These are phyloP conservation scores for Fringilla coelebs DNA, from an alignment of 2,797 vertebrate species.

Conservation along the genomic window DNA sequence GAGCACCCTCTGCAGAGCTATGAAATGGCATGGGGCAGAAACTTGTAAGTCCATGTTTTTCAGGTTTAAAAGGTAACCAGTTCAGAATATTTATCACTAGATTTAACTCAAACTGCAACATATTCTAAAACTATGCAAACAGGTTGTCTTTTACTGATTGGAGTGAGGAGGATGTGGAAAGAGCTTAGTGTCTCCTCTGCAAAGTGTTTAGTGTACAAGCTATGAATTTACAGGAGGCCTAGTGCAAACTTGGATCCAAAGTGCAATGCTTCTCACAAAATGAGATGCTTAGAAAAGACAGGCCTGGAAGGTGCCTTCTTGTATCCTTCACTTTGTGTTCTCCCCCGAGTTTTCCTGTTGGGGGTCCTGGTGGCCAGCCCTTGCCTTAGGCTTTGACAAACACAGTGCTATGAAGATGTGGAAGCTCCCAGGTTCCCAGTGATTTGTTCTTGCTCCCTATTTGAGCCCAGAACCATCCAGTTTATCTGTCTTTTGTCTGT, in stretches of 20 bases:
- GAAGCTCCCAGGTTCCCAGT: neutral
- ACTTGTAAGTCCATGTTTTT: neutral
- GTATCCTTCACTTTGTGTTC: neutral
- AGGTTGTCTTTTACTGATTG: neutral
- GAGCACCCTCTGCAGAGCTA: neutral
- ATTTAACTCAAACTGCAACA: neutral
- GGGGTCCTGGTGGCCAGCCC: neutral
- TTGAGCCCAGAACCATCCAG: neutral
- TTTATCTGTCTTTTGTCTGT: neutral
- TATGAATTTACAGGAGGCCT: neutral
- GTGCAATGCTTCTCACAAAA: neutral
- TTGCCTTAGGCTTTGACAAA: neutral
- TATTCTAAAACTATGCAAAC: neutral
- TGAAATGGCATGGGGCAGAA: neutral
- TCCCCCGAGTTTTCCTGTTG: neutral
- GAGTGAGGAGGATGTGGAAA: neutral
- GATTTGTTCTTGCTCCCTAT: neutral
- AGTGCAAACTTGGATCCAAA: neutral
- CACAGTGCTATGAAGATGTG: rapidly evolving
- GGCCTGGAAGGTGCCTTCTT: neutral
- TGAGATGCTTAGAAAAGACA: neutral
- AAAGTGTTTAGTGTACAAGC: neutral
- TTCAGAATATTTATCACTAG: neutral
- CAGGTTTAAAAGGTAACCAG: neutral
- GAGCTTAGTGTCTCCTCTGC: neutral